These are phyloP conservation scores for Limanda limanda DNA, from an alignment of 2,113 vertebrate species.

Conservation along the genomic window DNA sequence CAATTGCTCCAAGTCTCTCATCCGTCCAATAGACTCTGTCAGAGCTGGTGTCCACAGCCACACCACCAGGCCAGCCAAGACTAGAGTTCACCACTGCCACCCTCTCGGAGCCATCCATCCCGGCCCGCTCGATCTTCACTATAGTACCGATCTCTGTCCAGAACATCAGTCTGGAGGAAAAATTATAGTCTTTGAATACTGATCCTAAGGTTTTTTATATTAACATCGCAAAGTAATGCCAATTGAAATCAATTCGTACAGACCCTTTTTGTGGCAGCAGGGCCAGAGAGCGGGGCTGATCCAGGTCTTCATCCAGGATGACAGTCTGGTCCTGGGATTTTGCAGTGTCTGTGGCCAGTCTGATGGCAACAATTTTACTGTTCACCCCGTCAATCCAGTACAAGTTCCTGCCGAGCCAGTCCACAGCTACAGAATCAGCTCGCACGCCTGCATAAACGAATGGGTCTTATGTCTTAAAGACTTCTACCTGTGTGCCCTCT, in stretches of 20 bases:
- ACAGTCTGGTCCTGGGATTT: constrained; percentile 76
- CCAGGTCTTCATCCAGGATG: constrained; percentile 86
- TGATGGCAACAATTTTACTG: constrained; percentile 85
- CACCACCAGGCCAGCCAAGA: constrained; percentile 88
- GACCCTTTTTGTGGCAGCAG: constrained; percentile 89
- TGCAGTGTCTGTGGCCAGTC: constrained; percentile 67
- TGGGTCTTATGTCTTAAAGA: too few relatives aligned
- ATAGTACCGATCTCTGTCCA: constrained; percentile 89
- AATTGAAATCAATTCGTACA: constrained; percentile 17
- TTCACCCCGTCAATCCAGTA: constrained; percentile 89
- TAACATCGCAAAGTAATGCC: neutral
- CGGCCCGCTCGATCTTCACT: constrained; percentile 86
- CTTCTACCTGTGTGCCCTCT: neutral
- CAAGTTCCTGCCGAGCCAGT: constrained; percentile 92
- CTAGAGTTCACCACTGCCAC: constrained; percentile 80
- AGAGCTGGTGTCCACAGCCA: constrained; percentile 86
- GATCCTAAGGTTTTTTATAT: neutral
- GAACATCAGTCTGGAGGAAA: constrained; percentile 87
- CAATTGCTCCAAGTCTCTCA: constrained; percentile 86
- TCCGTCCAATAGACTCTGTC: constrained; percentile 92
- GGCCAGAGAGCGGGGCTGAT: constrained; percentile 86
- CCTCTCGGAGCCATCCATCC: constrained; percentile 89
- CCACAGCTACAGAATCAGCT: constrained; percentile 88
- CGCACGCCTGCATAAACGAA: constrained; percentile 80
- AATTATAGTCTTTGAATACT: neutral